Conservation (phyloP, 2,797 vertebrate genomes). For the Chaenodraco wilsoni region DNA sequence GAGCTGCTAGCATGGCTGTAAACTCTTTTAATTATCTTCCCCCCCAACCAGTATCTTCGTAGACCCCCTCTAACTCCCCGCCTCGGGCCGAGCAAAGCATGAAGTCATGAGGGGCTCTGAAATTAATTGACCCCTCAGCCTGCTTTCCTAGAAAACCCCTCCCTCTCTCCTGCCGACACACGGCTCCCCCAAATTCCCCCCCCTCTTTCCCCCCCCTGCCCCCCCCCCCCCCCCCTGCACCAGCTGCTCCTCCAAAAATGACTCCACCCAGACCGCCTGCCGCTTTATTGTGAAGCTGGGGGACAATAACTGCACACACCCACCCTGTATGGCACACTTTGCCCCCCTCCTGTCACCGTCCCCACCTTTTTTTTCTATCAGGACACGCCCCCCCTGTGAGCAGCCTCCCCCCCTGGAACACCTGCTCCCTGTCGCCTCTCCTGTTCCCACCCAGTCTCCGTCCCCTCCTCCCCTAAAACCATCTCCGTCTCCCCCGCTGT, state of each 20-base stretch:
- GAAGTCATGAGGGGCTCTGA: conserved; percentile 49
- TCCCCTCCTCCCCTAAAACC: conserved; percentile 19
- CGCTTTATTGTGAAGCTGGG: conserved; percentile 32
- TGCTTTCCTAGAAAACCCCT: not conserved
- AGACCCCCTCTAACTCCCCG: not conserved
- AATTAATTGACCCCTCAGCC: conserved; percentile 54
- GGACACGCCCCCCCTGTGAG: conserved; percentile 35
- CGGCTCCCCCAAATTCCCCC: conserved; percentile 21
- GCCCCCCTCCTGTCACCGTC: conserved; percentile 6
- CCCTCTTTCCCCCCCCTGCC: conserved; percentile 5
- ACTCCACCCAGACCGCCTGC: conserved; percentile 14
- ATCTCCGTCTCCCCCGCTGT: conserved; percentile 22
- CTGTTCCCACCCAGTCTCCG: conserved; percentile 8
- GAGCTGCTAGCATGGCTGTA: not conserved
- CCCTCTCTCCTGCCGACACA: conserved; percentile 11
- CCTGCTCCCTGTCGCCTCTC: conserved; percentile 65
- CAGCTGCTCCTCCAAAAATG: conserved; percentile 62
- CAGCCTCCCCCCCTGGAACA: conserved; percentile 32
- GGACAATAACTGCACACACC: not conserved
- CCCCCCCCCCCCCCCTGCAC: conserved; percentile 8
- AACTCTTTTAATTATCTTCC: not conserved
- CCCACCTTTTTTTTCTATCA: conserved; percentile 12
- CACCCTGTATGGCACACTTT: conserved; percentile 34
- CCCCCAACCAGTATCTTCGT: not conserved
- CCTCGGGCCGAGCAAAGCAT: not conserved